Evolutionary conservation across 2,113 vertebrate genomes (phyloP).

Genomic region (Leptodactylus fuscus): DNA sequence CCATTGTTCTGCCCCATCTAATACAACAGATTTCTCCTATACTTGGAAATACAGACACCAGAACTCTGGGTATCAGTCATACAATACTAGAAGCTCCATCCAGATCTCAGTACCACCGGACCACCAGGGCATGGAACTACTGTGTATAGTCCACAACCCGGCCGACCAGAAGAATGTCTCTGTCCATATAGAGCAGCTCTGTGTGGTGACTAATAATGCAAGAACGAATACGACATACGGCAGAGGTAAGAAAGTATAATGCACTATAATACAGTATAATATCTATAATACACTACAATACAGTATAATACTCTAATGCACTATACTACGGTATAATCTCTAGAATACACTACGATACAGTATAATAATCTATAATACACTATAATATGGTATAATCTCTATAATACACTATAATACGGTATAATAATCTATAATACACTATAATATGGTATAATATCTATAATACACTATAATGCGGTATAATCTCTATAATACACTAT

Average conservation of each 20-base stretch:
- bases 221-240: not conserved
- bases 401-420: too few species aligned
- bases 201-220: not conserved
- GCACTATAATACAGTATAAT: too few species aligned
- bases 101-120: not conserved
- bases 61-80: not conserved
- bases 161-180: not conserved
- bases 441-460: too few species aligned
- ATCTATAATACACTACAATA: too few species aligned
- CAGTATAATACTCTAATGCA: too few species aligned
- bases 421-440: too few species aligned
- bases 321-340: too few species aligned
- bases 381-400: too few species aligned
- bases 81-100: not conserved
- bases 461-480: too few species aligned
- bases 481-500: too few species aligned
- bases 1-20: conserved; percentile 5
- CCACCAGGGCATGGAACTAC: not conserved
- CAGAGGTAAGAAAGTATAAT: not conserved
- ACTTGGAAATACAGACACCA: not conserved
- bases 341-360: too few species aligned
- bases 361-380: too few species aligned
- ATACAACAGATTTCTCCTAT: not conserved
- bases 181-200: not conserved
- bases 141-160: not conserved